Base-by-base conservation (phyloP, 2,113 vertebrate species). In the Hyla sarda region DNA sequence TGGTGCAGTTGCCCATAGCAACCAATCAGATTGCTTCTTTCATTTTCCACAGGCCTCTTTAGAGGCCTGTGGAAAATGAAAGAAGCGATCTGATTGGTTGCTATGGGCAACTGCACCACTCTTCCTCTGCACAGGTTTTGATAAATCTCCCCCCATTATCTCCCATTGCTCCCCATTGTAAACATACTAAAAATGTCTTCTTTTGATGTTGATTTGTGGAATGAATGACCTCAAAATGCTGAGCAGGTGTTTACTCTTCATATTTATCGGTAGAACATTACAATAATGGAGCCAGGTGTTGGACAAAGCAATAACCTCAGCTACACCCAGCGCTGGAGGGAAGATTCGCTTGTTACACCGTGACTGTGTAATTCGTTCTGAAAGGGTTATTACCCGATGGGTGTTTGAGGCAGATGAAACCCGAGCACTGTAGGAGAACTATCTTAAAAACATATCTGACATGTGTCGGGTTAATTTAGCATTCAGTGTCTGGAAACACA, bases 241-340 rank as follows among this genome's bases (percentile, higher is more conserved):
- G 8, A 79, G 30, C 77, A 79, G 50, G 52, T 79, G 50, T 58
- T 80, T n/a, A n/a, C n/a, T n/a, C n/a, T 62, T 78, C 72, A 16
- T 48, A 23, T 25, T 77, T 23, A 17, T 56, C 54, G 11, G 23
- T 41, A 30, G 25, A 58, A 19, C 30, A 58, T 45, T 62, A 45
- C 67, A n/a, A 80, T 41, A 62, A 62, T 80, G 37, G 37, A 37
- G 54, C 77, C 77, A 80, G 77, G 77, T 80, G 77, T 41, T 60
- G 52, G 56, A 41, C 54, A 32, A 62, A 28, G n/a, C 25, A 60
- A 56, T 17, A 56, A 62, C 54, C n/a, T 77, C 21, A 37, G 77
- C 21, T 58, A 62, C 77, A 80, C 77, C 77, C 54, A 62, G 52
- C 11, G 56, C 77, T 60, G 34, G 54, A 28, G 54, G 52, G 56